Percentiles rank a stretch among this genome's conserved stretches.
phyloP scores from a whole-genome alignment of 2,888 invertebrate species.

The Plusia festucae region DNA sequence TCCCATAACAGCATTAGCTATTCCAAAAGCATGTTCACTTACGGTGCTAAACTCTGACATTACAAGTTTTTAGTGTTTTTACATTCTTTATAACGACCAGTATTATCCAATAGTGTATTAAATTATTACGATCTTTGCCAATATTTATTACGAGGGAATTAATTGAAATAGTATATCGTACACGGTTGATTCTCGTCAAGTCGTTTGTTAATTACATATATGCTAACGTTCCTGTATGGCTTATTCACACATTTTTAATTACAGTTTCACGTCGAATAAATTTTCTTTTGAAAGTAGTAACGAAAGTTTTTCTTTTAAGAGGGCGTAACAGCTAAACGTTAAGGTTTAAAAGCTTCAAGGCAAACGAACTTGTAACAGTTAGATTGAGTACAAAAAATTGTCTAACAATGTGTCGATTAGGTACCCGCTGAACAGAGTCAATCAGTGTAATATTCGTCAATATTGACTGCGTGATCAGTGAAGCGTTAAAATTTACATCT shows the following conservation, averaged over 20 bases:
- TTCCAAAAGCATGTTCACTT: constrained; percentile 62
- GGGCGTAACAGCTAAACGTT: constrained; percentile 64
- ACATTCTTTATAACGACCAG: constrained; percentile 55
- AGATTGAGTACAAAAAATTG: constrained; percentile 70
- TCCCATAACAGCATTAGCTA: constrained; percentile 56
- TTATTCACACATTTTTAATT: constrained; percentile 54
- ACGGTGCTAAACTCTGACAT: constrained; percentile 57
- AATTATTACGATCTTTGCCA: constrained; percentile 69
- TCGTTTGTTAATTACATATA: constrained; percentile 66
- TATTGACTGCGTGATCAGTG: constrained; percentile 67
- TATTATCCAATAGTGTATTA: constrained; percentile 67
- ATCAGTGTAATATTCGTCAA: constrained; percentile 74
- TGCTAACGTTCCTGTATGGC: constrained; percentile 38
- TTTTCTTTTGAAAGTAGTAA: constrained; percentile 21
- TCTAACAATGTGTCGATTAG: constrained; percentile 78
- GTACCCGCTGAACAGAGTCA: constrained; percentile 71
- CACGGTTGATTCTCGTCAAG: constrained; percentile 49
- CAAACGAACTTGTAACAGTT: constrained; percentile 82
- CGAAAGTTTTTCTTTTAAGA: constrained; percentile 64
- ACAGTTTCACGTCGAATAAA: constrained; percentile 16
- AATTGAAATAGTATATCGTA: constrained; percentile 71
- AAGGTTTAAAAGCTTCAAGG: constrained; percentile 68
- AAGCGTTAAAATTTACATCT: constrained; percentile 75
- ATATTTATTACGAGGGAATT: constrained; percentile 72
- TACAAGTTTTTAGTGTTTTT: constrained; percentile 69